Base-by-base conservation (phyloP, 2,888 invertebrate species). In the Cecidostiba fungosa region DNA sequence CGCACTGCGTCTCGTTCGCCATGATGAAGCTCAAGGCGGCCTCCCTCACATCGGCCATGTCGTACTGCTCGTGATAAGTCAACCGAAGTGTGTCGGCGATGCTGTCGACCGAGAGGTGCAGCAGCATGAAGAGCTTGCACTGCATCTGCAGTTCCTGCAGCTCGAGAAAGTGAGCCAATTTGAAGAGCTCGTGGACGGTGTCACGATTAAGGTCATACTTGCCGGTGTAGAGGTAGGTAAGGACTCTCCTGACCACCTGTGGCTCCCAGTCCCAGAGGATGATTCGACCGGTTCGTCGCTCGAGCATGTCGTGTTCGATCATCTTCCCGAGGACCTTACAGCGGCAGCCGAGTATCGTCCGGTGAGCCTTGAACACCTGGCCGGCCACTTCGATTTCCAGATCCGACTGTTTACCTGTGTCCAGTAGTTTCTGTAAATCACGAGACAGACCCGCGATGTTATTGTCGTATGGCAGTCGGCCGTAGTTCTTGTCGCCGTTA, bases 271-370 rank as follows among this genome's bases (percentile, higher is more conserved):
- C 54, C 54, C 54, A 6, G 23, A 59, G 54, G 54, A 59, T 16
- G 5, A 59, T 23, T 5, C 54, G 23, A 0, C 54, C 54, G 19
- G 54, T 59, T 1, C 54, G 54, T 6, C 54, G 54, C n/a, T 59
- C 54, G 54, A 59, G 54, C 54, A 59, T 59, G n/a, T 59, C 54
- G 54, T 59, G 54, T 8, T 59, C 54, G n/a, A 59, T 59, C n/a
- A 59, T 59, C 54, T 59, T 59, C 6, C 3, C 54, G 54, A 59
- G 54, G 19, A 59, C 54, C 23, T 59, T 59, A 23, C 54, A 23
- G 5, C 54, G 19, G 54, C 54, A 59, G 54, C n/a, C 23, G 54
- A 59, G n/a, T 0, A 59, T 6, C 19, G 54, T 2, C 0, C 54
- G 5, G 54, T 59, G 54, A 8, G 54, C 54, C 54, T 6, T 4